Base-by-base conservation (phyloP, 2,797 vertebrate species). In the Leptatherina wallacei region DNA sequence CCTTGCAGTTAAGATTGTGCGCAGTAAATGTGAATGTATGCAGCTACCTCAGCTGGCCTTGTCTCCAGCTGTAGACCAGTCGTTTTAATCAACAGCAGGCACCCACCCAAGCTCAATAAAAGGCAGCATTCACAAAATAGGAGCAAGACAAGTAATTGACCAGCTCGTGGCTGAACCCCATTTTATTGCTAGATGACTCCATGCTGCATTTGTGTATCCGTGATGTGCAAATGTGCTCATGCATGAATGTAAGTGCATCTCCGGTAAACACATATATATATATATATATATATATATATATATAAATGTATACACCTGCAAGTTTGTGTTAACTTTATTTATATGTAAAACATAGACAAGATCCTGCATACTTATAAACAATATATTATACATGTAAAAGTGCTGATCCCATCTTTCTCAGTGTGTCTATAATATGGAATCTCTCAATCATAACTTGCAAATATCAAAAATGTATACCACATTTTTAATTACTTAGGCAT, bases 61-160 rank as follows among this genome's bases (percentile, higher is more conserved):
- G 82, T 84, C 87, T 91, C 88, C 89, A 92, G 92, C 90, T 91
- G 90, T 87, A 91, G 86, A 87, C 70, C 86, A 51, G 89, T 82
- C 87, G 75, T 88, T 94, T 93, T 94, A 94, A 94, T 93, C 93
- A 93, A 88, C 83, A 89, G 86, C 90, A 91, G 89, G 90, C 90
- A 89, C 88, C 88, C 84, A 69, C 88, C 90, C 88, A 82, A 80
- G 88, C 90, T 93, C 92, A 92, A 93, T 93, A 93, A 93, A 93
- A 91, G 85, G 65, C 86, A 82, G 88, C 87, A 91, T 91, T 90
- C 89, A 88, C 85, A 89, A 93, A 51, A 90, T 85, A 89, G 88
- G 84, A 89, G 91, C 87, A 82, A 84, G 87, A 81, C 78, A 36
- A 89, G 87, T 90, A 91, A 93, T 91, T 90, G 91, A 90, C 88